Evolutionary conservation across 1,140 invertebrate genomes (phyloP).

Genomic region (Dryas iulia): DNA sequence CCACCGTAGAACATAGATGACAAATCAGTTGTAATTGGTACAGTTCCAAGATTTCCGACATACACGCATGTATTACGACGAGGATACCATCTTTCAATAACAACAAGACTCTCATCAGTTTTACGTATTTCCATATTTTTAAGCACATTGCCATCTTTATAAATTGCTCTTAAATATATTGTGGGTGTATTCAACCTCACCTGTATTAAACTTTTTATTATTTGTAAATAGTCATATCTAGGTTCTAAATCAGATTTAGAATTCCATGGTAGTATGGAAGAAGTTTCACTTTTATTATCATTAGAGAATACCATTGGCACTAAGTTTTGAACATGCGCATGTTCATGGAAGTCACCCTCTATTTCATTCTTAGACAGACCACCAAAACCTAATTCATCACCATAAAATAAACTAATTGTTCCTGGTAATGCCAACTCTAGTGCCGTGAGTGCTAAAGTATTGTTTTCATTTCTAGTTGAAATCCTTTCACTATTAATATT

Average conservation of each 20-base stretch:
- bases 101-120: constrained; percentile 83
- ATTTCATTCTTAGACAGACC: constrained; percentile 74
- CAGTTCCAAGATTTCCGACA: constrained; percentile 85
- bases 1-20: constrained; percentile 88
- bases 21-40: constrained; percentile 83
- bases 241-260: constrained; percentile 68
- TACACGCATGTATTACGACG: constrained; percentile 87
- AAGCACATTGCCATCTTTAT: constrained; percentile 82
- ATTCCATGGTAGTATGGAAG: constrained; percentile 82
- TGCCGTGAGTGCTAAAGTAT: constrained; percentile 83
- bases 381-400: constrained; percentile 86
- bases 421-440: constrained; percentile 89
- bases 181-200: constrained; percentile 83
- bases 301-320: constrained; percentile 83
- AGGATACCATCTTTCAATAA: constrained; percentile 88
- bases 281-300: constrained; percentile 45
- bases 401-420: constrained; percentile 90
- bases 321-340: constrained; percentile 84
- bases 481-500: constrained; percentile 82
- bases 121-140: constrained; percentile 85
- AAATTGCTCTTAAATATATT: constrained; percentile 85
- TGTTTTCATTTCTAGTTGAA: constrained; percentile 81
- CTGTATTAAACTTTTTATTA: constrained; percentile 80
- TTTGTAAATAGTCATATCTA: constrained; percentile 74
- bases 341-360: constrained; percentile 82